Conservation (phyloP, 92 coral and sea anemone species). For the Actinostola sp. region DNA sequence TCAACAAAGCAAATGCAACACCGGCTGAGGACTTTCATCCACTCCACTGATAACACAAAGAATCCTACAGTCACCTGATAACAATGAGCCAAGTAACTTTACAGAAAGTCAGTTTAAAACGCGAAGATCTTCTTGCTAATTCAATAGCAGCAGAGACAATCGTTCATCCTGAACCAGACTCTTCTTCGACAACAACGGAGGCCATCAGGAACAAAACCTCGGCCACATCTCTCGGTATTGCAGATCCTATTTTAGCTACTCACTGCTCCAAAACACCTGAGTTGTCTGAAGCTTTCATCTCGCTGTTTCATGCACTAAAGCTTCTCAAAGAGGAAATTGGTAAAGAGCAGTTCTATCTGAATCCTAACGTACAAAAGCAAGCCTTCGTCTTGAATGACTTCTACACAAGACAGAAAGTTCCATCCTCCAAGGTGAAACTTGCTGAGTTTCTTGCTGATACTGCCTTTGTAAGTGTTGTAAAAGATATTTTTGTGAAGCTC, state of each 20-base stretch:
- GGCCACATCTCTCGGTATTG: neutral
- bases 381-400: neutral
- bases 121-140: neutral
- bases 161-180: neutral
- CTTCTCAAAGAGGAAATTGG: neutral
- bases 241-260: neutral
- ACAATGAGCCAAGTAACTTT: neutral
- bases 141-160: no score
- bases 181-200: neutral
- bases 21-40: no score
- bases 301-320: neutral
- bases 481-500: neutral
- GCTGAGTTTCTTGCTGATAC: slow-evolving; percentile 8
- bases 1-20: no score
- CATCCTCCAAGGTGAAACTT: neutral
- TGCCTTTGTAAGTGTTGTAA: slow-evolving; percentile 1
- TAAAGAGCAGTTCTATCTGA: neutral
- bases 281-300: neutral
- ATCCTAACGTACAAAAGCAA: neutral
- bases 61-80: no score
- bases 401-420: neutral
- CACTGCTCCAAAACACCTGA: neutral
- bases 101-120: neutral
- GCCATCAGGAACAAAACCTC: neutral
- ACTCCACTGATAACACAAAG: no score